These are phyloP conservation scores for Venustoraphidia nigricollis DNA, from an alignment of 2,888 invertebrate genomes.

Conservation along the genomic window DNA sequence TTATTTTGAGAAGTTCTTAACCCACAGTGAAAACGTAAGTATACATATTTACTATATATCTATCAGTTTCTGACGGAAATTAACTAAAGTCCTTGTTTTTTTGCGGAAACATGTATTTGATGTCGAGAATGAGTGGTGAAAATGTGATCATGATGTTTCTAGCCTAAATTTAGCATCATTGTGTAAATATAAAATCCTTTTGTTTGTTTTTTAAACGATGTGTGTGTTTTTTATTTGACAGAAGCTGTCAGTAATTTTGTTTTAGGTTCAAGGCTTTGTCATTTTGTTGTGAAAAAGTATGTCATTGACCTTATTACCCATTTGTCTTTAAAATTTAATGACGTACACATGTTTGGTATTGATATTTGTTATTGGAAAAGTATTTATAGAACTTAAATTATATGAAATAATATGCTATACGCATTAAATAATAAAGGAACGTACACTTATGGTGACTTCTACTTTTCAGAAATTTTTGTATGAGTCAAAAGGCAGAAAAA, in stretches of 20 bases:
- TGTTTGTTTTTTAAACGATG: background rate
- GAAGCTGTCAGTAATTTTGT: background rate
- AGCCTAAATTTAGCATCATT: background rate
- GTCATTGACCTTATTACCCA: conserved; percentile 6
- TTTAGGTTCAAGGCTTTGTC: background rate
- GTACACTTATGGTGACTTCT: background rate
- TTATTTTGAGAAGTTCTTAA: conserved; percentile 19
- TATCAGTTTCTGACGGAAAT: too few species aligned
- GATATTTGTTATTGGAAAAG: too few species aligned
- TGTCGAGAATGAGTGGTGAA: too few species aligned
- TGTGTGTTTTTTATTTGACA: background rate
- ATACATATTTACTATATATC: conserved; percentile 1
- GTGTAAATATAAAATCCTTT: background rate
- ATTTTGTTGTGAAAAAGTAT: background rate
- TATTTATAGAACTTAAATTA: too few species aligned
- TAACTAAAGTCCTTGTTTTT: too few species aligned
- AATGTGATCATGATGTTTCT: background rate
- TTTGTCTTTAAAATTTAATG: background rate
- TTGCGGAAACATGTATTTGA: too few species aligned
- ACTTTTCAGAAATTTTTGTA: conserved; percentile 54
- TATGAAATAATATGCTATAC: too few species aligned
- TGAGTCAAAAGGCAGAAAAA: conserved; percentile 99
- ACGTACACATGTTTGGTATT: too few species aligned
- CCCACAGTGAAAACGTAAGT: conserved; percentile 30
- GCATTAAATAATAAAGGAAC: too few species aligned